These are phyloP conservation scores for Leucosticte australis DNA, from an alignment of 2,113 vertebrate genomes.

Conservation along the genomic window DNA sequence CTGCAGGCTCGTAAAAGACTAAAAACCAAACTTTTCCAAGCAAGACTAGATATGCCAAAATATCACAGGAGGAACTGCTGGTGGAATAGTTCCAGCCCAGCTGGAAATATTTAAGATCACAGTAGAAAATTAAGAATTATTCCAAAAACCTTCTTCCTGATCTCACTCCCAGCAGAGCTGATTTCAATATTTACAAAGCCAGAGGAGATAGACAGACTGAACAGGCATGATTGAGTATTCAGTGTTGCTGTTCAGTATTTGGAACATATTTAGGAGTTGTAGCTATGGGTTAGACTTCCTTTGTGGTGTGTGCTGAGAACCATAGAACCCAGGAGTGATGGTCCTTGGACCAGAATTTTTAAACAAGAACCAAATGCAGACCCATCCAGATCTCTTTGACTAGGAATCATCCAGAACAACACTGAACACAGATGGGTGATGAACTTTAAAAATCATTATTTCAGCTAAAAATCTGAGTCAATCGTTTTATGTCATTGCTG, in stretches of 20 bases:
- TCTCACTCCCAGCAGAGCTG: not conserved
- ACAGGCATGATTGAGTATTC: not conserved
- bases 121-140: not conserved
- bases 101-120: slow-evolving; percentile 13
- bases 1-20: not conserved
- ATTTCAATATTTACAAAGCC: not conserved
- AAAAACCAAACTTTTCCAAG: not conserved
- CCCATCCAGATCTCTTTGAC: not conserved
- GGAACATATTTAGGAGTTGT: not conserved
- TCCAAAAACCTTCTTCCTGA: slow-evolving; percentile 4
- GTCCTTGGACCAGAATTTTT: not conserved
- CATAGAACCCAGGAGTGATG: not conserved
- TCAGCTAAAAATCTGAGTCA: not conserved
- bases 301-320: not conserved
- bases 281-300: not conserved
- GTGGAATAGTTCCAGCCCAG: slow-evolving; percentile 33
- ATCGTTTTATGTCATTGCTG: not conserved
- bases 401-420: not conserved
- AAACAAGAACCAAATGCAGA: not conserved
- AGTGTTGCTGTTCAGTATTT: not conserved
- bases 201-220: not conserved
- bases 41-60: not conserved
- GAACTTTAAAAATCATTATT: not conserved
- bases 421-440: not conserved
- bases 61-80: not conserved